Percentiles rank a stretch among this genome's conserved stretches.
Evolutionary conservation across 2,797 vertebrate species (phyloP).

Genomic region (Acanthopagrus latus): DNA sequence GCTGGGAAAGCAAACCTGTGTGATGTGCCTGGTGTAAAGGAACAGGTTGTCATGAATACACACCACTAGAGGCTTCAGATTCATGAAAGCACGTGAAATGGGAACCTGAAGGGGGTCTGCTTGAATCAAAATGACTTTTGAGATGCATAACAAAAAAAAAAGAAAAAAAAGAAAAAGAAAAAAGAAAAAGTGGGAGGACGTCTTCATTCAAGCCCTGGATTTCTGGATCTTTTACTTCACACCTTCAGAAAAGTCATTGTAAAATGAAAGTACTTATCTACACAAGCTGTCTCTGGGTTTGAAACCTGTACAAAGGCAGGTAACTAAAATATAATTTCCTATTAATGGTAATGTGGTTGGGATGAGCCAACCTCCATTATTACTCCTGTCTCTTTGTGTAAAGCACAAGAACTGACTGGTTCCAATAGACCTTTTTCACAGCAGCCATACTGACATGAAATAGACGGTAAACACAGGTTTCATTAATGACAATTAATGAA

Average conservation of each 20-base stretch:
- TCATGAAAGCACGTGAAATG: constrained; percentile 49
- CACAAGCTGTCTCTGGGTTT: not conserved
- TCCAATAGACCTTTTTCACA: too few species aligned
- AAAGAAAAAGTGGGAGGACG: too few species aligned
- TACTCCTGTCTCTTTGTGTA: constrained; percentile 11
- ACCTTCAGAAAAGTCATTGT: not conserved
- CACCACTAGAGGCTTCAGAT: constrained; percentile 60
- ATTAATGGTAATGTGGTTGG: constrained; percentile 15
- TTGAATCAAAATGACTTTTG: constrained; percentile 55
- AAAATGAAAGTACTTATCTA: constrained; percentile 14
- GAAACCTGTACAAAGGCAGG: constrained; percentile 12
- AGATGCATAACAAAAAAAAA: too few species aligned
- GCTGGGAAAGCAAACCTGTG: constrained; percentile 54
- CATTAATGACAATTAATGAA: too few species aligned
- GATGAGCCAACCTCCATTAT: constrained; percentile 20
- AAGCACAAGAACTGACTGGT: not conserved
- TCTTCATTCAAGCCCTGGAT: constrained; percentile 36
- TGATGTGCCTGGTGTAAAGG: constrained; percentile 63
- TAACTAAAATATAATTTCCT: constrained; percentile 22
- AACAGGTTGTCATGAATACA: constrained; percentile 70
- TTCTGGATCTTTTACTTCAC: constrained; percentile 16
- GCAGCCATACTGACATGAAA: too few species aligned
- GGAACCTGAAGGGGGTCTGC: constrained; percentile 51
- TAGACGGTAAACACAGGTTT: too few species aligned
- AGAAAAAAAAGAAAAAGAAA: too few species aligned